Evolutionary conservation across 2,797 vertebrate genomes (phyloP).

Genomic region (Trichosurus vulpecula): DNA sequence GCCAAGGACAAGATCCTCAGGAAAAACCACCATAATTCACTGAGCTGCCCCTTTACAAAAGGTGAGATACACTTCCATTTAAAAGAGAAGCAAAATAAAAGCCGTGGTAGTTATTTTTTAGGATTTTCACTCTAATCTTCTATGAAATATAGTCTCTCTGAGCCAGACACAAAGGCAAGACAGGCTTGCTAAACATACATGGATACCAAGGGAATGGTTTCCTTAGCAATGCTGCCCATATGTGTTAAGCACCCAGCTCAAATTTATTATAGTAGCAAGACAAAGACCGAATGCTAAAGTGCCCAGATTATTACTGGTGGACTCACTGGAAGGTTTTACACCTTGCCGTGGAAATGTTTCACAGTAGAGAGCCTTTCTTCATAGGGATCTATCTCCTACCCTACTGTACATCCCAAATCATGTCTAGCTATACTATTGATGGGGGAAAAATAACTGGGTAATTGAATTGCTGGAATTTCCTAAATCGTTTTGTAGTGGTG

Average conservation of each 20-base stretch:
- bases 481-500: conserved; percentile 74
- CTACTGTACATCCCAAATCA: neutral
- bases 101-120: conserved; percentile 48
- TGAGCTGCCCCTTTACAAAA: conserved; percentile 10
- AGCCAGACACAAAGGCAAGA: conserved; percentile 48
- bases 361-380: conserved; percentile 66
- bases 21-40: neutral
- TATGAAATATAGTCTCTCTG: conserved; percentile 49
- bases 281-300: conserved; percentile 49
- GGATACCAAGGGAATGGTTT: conserved; percentile 59
- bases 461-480: conserved; percentile 73
- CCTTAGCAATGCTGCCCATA: conserved; percentile 48
- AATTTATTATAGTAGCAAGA: conserved; percentile 52
- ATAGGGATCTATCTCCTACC: conserved; percentile 59
- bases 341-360: conserved; percentile 66
- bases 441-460: conserved; percentile 55
- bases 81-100: conserved; percentile 51
- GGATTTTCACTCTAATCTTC: conserved; percentile 16
- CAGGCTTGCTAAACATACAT: conserved; percentile 22
- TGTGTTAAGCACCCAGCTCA: conserved; percentile 47
- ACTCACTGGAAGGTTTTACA: conserved; percentile 48
- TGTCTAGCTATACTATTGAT: neutral
- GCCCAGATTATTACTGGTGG: conserved; percentile 56
- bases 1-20: conserved; percentile 20
- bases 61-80: neutral